Base-by-base conservation (phyloP, 1,140 invertebrate genomes). In the Holotrichia oblita region DNA sequence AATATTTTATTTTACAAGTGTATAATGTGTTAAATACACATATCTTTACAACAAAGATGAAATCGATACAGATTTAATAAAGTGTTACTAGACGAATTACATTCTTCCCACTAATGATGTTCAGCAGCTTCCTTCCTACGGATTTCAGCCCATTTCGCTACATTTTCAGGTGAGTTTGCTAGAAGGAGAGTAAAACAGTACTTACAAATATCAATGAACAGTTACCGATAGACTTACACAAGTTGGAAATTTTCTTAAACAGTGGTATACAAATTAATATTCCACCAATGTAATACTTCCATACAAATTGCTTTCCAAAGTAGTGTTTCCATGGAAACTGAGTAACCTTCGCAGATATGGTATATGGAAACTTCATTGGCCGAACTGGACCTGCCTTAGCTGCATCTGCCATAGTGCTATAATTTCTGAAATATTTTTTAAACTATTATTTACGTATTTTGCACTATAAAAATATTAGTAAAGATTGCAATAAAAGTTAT, bases 291-390 rank as follows among this genome's bases (percentile, higher is more conserved):
- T 91, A 94, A 84, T 92, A 96, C 84, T 88, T 91, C 86, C 90
- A 92, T 78, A 94, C 85, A 93, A 93, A 94, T 80, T 92, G 90
- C 76, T 94, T 92, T 44, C 92, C 89, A 9, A 91, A 85, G 83
- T 95, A 92, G 84, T 88, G 90, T 84, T 91, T 92, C 8, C 87
- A 89, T 2, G 95, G 95, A 85, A 97, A 96, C 83, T 95, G 93
- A 17, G 90, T 92, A 24, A 95, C 83, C 86, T 95, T 95, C 6
- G 94, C 94, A 14, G 90, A 85, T 40, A 92, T 87, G 0, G 95
- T 96, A 87, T 96, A 96, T 9, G 95, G 95, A 85, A 88, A 97
- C 86, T 93, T 94, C 95, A 96, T 96, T 12, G 91, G 92, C n/a
- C 93, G 91, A 73, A 87, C 84, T 48, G 44, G 44, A n/a, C 10